A percentile compares a stretch with the other conserved stretches of the same genome.
Conservation (phyloP, 2,888 invertebrate genomes). For the Plagodis pulveraria region DNA sequence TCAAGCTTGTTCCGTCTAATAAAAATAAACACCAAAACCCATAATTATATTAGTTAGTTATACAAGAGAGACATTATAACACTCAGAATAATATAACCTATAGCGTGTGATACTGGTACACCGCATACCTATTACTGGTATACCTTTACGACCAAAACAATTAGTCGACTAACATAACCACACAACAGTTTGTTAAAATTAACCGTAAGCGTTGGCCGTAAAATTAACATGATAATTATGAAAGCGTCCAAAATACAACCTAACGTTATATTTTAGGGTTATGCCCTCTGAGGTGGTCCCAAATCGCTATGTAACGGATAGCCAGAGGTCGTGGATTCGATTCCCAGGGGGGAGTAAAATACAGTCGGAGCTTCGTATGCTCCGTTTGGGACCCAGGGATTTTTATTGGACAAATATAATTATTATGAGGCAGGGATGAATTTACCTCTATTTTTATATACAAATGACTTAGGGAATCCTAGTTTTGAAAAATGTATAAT, state of each 20-base stretch:
- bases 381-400: slow-evolving; percentile 28
- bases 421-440: slow-evolving; percentile 20
- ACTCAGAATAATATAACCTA: background rate
- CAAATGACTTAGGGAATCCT: too few relatives aligned
- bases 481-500: too few relatives aligned
- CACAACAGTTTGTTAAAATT: slow-evolving; percentile 12
- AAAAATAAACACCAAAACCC: too few relatives aligned
- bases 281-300: slow-evolving; percentile 19
- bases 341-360: slow-evolving; percentile 35
- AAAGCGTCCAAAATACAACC: slow-evolving; percentile 7
- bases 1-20: too few relatives aligned
- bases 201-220: slow-evolving; percentile 13
- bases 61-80: too few relatives aligned
- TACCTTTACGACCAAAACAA: slow-evolving; percentile 10
- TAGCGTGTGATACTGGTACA: background rate
- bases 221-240: slow-evolving; percentile 18
- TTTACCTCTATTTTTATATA: background rate
- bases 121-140: background rate
- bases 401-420: slow-evolving; percentile 36
- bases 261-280: slow-evolving; percentile 27
- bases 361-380: slow-evolving; percentile 30
- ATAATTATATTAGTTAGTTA: too few relatives aligned
- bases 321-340: slow-evolving; percentile 29
- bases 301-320: slow-evolving; percentile 24
- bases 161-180: slow-evolving; percentile 12